Percentiles rank a stretch among this genome's conserved stretches.
Evolutionary conservation across 30 jellyfish, hydroid and myxozoan genomes (phyloP).

Genomic region (Sanderia malayensis): DNA sequence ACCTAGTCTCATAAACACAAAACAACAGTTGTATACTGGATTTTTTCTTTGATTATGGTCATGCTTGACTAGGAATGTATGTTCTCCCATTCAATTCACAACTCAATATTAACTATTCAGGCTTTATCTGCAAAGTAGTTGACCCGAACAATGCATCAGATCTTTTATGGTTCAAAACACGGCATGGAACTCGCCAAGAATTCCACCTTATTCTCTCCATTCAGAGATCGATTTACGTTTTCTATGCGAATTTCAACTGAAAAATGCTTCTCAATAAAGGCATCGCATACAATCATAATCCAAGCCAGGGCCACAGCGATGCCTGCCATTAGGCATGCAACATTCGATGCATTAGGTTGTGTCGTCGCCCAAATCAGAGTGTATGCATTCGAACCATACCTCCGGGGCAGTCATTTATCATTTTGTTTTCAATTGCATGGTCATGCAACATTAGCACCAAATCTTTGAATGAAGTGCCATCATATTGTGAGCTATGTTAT

Average conservation of each 20-base stretch:
- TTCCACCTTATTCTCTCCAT: conserved; percentile 8
- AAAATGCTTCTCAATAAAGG: conserved; percentile 31
- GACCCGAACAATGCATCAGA: conserved; percentile 50
- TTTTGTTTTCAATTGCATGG: too few species aligned
- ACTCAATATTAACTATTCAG: conserved; percentile 36
- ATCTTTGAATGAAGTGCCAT: too few species aligned
- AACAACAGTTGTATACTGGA: conserved; percentile 56
- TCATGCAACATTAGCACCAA: too few species aligned
- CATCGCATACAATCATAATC: too few species aligned
- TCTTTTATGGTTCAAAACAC: conserved; percentile 64
- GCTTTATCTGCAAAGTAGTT: conserved; percentile 45
- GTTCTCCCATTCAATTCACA: conserved; percentile 55
- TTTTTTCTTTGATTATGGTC: conserved; percentile 60
- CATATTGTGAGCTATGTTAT: too few species aligned
- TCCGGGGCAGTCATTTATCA: too few species aligned
- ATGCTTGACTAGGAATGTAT: conserved; percentile 59
- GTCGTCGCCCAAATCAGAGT: too few species aligned
- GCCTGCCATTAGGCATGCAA: too few species aligned
- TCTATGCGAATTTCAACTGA: conserved; percentile 13
- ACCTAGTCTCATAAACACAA: conserved; percentile 31
- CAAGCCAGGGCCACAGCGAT: too few species aligned
- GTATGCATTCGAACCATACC: too few species aligned
- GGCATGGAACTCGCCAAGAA: conserved; percentile 69
- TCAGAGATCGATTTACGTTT: conserved; percentile 20
- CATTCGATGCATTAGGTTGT: too few species aligned